Conservation (phyloP, 2,797 vertebrate species). For the Staurois parvus region DNA sequence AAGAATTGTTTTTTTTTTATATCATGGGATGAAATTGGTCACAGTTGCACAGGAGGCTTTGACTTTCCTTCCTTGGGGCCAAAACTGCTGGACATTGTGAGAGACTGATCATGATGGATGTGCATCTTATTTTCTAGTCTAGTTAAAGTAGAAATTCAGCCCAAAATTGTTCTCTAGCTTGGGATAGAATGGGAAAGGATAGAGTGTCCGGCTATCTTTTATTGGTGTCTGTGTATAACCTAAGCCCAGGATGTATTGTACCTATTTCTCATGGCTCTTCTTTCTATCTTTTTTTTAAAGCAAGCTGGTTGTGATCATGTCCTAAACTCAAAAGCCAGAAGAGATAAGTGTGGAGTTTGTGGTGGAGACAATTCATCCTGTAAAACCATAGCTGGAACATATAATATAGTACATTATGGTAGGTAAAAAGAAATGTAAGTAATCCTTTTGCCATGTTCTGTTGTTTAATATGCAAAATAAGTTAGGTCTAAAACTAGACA, state of each 20-base stretch:
- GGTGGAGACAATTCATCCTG: slow-evolving; percentile 99
- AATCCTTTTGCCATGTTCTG: neutral
- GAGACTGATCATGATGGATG: no score
- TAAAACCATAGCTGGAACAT: slow-evolving; percentile 93
- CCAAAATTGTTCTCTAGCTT: no score
- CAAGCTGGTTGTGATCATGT: slow-evolving; percentile 99
- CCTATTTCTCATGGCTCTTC: slow-evolving; percentile 12
- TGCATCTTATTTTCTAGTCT: no score
- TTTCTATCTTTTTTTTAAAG: slow-evolving; percentile 78
- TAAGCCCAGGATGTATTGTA: neutral
- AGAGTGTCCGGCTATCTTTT: no score
- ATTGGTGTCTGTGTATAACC: neutral
- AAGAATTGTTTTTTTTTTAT: no score
- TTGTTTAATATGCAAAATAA: neutral
- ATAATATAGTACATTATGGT: slow-evolving; percentile 96
- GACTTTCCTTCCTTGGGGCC: no score
- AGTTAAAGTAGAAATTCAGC: no score
- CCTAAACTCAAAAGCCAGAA: slow-evolving; percentile 97
- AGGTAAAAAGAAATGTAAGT: slow-evolving; percentile 65
- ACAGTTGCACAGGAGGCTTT: no score
- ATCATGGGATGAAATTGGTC: no score
- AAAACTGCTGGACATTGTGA: no score
- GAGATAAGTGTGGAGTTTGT: slow-evolving; percentile 98
- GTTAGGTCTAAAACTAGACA: no score
- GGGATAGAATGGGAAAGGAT: no score